These are phyloP conservation scores for Neocrepidodera transversa DNA, from an alignment of 2,888 invertebrate species.

Conservation along the genomic window DNA sequence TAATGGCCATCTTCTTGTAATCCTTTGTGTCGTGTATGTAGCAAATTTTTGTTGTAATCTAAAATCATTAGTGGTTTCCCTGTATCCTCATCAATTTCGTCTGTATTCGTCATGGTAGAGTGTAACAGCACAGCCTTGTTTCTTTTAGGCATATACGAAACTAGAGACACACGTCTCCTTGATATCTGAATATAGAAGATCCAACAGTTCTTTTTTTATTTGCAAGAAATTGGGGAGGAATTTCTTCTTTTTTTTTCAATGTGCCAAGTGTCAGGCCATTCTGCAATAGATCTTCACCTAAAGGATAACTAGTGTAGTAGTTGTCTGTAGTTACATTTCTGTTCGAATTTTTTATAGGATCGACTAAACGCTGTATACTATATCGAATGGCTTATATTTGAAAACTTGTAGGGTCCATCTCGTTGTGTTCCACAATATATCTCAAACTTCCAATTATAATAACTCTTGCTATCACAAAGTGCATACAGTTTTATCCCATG, in stretches of 20 bases:
- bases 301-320: not conserved
- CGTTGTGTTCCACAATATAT: conserved; percentile 25
- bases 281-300: not conserved
- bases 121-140: conserved; percentile 4
- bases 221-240: not conserved
- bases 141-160: not conserved
- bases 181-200: not conserved
- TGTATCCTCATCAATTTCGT: conserved; percentile 24
- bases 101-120: not conserved
- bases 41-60: not conserved
- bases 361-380: not conserved
- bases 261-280: not conserved
- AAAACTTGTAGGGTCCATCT: not conserved
- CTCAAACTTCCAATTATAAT: conserved; percentile 43
- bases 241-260: not conserved
- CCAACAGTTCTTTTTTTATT: not conserved
- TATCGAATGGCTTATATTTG: not conserved
- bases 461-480: no score
- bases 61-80: conserved; percentile 2
- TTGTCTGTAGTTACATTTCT: not conserved
- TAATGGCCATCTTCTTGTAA: not conserved
- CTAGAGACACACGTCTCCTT: not conserved
- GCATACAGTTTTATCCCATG: no score
- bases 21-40: not conserved
- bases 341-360: not conserved